Evolutionary conservation across 2,113 vertebrate genomes (phyloP), one percentile per base, ranked within the genome.

Genomic region (Odontophorus gujanensis): DNA sequence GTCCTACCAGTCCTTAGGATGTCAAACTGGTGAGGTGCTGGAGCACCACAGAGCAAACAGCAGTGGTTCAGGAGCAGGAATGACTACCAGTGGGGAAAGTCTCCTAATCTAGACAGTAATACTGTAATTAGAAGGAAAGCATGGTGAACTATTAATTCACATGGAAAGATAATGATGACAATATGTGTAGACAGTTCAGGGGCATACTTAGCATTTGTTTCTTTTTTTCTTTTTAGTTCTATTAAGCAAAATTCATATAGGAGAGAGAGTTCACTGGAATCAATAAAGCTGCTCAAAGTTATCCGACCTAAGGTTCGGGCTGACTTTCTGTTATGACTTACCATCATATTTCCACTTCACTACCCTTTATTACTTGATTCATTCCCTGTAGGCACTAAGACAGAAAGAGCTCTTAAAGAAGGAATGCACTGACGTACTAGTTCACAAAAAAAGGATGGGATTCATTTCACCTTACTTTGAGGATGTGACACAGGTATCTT

Each of bases 341-440:
- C 34, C 61, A 59, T 78, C 57, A 68, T 73, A 68, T 95, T 95
- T 92, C 85, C 65, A 89, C 79, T 80, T 92, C 79, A 77, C 45
- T 83, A 67, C 50, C 58, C 12, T 89, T 96, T 90, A 90, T 87
- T 74, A 55, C 81, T 77, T 4, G 0, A 66, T 66, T 90, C 50
- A 80, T 74, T 94, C 85, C 63, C 72, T 42, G n/a, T 55, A 85
- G 87, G 51, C 68, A 91, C 32, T 57, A 74, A 59, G 59, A 55
- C 13, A 80, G 63, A 62, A 92, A n/a, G 3, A 3, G 59, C 59
- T 94, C 79, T 87, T n/a, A 53, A 55, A 65, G 68, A 80, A 80
- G 58, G 63, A 87, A 47, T 0, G 1, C 61, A 13, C 11, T 43
- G 26, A 80, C 42, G 34, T 13, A 77, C 61, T 42, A 48, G 16